phyloP scores from a whole-genome alignment of 2,888 invertebrate genomes.

The Drosophila paracracens region DNA sequence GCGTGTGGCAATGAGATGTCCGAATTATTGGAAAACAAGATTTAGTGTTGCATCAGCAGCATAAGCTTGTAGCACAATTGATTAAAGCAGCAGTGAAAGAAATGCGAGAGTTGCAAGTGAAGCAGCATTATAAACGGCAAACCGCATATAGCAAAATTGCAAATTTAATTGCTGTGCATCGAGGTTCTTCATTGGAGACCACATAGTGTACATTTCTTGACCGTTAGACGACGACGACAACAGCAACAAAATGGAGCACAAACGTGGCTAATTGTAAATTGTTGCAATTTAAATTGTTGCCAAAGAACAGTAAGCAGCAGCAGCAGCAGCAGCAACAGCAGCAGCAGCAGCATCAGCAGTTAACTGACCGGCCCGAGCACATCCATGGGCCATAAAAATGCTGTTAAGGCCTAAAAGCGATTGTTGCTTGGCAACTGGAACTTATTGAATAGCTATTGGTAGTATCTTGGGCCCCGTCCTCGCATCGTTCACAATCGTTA shows the following conservation, averaged over 20 bases:
- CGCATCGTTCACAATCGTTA: conserved; percentile 58
- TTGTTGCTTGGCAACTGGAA: conserved; percentile 33
- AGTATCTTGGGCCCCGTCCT: conserved; percentile 32
- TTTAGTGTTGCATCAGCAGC: conserved; percentile 2
- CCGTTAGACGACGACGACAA: conserved; percentile 57
- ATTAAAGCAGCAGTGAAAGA: not conserved
- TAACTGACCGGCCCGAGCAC: conserved; percentile 40
- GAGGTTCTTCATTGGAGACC: conserved; percentile 25
- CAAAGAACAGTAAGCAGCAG: conserved; percentile 55
- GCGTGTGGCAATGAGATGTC: conserved; percentile 8
- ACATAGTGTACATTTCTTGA: conserved; percentile 48
- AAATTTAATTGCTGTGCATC: conserved; percentile 52
- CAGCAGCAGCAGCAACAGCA: conserved; percentile 15
- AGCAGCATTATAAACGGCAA: conserved; percentile 2
- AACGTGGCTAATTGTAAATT: conserved; percentile 82
- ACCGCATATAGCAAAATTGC: conserved; percentile 10
- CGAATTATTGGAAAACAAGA: conserved; percentile 20
- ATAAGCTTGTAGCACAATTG: conserved; percentile 1
- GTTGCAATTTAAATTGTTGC: conserved; percentile 81
- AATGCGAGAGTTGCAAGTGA: not conserved
- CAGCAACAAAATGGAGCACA: conserved; percentile 75
- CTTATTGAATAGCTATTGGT: conserved; percentile 54
- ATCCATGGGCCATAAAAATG: conserved; percentile 60
- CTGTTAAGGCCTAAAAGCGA: conserved; percentile 68
- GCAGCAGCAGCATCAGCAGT: conserved; percentile 21